Percentiles rank a stretch among this genome's conserved stretches.
phyloP scores from a whole-genome alignment of 2,888 invertebrate species.

The Eupsilia transversa region DNA sequence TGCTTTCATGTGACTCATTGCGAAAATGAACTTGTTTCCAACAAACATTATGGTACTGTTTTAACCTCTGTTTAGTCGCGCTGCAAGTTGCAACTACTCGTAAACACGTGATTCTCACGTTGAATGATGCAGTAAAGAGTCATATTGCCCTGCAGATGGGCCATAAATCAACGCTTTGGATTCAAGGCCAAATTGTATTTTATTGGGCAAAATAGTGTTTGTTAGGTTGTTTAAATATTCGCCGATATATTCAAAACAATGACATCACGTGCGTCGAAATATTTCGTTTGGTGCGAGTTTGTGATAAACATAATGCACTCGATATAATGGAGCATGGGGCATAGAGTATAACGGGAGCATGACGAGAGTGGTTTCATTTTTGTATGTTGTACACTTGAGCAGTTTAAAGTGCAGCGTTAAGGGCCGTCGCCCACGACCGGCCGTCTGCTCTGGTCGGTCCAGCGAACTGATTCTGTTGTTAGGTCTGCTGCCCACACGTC shows the following conservation, averaged over 20 bases:
- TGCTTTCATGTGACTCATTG: slow-evolving; percentile 32
- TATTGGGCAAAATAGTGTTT: slow-evolving; percentile 50
- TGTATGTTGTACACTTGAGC: slow-evolving; percentile 28
- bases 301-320: slow-evolving; percentile 35
- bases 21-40: slow-evolving; percentile 12
- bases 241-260: slow-evolving; percentile 61
- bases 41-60: neutral
- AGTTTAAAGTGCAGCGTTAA: slow-evolving; percentile 35
- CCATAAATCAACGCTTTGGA: slow-evolving; percentile 47
- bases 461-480: slow-evolving; percentile 32
- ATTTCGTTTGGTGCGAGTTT: slow-evolving; percentile 28
- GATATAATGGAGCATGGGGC: slow-evolving; percentile 1
- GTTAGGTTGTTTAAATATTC: slow-evolving; percentile 60
- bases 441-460: slow-evolving; percentile 26
- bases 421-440: slow-evolving; percentile 41
- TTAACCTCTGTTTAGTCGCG: neutral
- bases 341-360: neutral
- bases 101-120: slow-evolving; percentile 14
- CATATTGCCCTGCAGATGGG: slow-evolving; percentile 27
- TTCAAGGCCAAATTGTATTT: slow-evolving; percentile 55
- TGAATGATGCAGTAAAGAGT: slow-evolving; percentile 27
- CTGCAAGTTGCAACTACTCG: neutral
- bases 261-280: slow-evolving; percentile 57
- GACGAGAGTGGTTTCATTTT: slow-evolving; percentile 14
- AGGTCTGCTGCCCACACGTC: slow-evolving; percentile 51